Percentiles rank a stretch among this genome's conserved stretches.
phyloP scores from a whole-genome alignment of 2,797 vertebrate species.

The Cyclura pinguis region DNA sequence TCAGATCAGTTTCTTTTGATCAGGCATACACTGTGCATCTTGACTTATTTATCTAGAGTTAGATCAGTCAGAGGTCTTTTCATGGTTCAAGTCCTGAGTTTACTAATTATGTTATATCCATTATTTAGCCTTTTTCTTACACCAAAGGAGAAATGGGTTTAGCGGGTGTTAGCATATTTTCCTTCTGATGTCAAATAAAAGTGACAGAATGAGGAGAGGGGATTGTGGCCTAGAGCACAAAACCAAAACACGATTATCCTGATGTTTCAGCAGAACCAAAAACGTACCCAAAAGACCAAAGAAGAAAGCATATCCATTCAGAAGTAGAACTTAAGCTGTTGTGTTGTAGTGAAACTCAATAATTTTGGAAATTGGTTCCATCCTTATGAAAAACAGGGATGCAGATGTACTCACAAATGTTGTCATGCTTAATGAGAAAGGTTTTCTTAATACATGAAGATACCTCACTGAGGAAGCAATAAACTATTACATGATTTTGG shows the following conservation, averaged over 20 bases:
- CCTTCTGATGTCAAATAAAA: conserved; percentile 51
- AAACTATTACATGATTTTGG: too few species aligned
- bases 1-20: conserved; percentile 70
- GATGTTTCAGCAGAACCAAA: conserved; percentile 35
- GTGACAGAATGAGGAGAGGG: conserved; percentile 26
- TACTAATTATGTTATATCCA: conserved; percentile 58
- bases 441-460: too few species aligned
- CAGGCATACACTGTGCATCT: conserved; percentile 64
- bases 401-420: too few species aligned
- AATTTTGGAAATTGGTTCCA: conserved; percentile 20
- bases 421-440: too few species aligned
- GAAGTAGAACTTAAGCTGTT: conserved; percentile 26
- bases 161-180: conserved; percentile 33
- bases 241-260: neutral
- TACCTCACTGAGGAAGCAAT: too few species aligned
- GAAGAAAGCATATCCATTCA: conserved; percentile 31
- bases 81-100: conserved; percentile 59
- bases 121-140: conserved; percentile 39
- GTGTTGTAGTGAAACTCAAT: neutral
- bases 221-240: conserved; percentile 16
- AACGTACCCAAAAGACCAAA: neutral
- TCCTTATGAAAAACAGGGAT: neutral
- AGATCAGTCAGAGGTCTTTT: conserved; percentile 59
- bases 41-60: conserved; percentile 57
- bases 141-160: conserved; percentile 50